These are phyloP conservation scores for Cottoperca gobio DNA, from an alignment of 2,797 vertebrate genomes.

Conservation along the genomic window DNA sequence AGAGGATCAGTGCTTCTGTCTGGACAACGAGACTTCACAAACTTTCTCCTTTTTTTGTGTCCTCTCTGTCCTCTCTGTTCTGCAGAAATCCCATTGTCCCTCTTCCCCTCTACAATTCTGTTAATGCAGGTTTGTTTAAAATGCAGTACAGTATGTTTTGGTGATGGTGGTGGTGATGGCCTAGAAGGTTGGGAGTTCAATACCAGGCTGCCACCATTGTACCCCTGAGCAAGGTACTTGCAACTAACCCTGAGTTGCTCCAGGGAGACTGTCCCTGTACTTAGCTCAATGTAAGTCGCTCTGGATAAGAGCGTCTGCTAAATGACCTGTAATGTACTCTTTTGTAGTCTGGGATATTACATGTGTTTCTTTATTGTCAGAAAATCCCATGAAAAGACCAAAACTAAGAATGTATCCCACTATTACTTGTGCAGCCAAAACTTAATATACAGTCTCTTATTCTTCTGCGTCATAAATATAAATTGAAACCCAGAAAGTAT, in stretches of 20 bases:
- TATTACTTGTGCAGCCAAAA: neutral
- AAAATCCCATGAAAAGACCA: constrained; percentile 27
- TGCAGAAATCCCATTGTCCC: neutral
- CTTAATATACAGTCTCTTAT: neutral
- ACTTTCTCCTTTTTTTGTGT: neutral
- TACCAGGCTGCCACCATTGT: no score
- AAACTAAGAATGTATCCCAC: neutral
- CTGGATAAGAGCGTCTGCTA: no score
- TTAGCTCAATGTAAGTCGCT: no score
- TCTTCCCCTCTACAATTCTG: neutral
- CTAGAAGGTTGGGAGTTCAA: no score
- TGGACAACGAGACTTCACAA: neutral
- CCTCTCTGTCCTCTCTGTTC: neutral
- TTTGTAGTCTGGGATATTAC: neutral
- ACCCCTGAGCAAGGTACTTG: no score
- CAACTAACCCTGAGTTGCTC: no score
- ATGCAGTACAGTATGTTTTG: constrained; percentile 7
- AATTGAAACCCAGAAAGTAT: neutral
- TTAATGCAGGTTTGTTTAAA: neutral
- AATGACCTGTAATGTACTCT: no score
- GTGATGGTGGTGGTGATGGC: no score
- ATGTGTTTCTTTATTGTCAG: neutral
- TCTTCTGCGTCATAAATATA: neutral
- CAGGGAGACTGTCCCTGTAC: no score
- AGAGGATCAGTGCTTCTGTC: neutral